Evolutionary conservation across 2,888 invertebrate genomes (phyloP).

Genomic region (Polylopha cassiicola): DNA sequence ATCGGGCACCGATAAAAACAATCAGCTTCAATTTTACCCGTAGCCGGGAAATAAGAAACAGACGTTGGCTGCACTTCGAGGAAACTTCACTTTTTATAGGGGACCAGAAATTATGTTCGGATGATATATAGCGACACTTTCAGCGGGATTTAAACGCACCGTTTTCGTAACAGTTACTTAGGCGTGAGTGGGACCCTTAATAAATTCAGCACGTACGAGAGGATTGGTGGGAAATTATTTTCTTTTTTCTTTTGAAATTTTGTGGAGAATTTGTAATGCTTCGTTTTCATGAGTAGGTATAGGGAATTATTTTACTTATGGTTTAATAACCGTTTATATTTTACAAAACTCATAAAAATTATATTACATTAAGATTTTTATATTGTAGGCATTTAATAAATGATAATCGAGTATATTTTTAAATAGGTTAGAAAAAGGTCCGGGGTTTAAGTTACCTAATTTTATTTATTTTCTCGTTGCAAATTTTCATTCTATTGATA

Average conservation of each 20-base stretch:
- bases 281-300: no score
- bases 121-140: conserved; percentile 70
- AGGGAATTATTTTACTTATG: no score
- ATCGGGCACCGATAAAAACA: conserved; percentile 62
- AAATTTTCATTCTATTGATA: no score
- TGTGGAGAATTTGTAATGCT: no score
- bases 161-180: conserved; percentile 65
- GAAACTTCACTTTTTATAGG: conserved; percentile 66
- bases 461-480: no score
- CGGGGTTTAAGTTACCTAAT: no score
- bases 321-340: no score
- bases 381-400: no score
- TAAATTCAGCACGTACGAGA: conserved; percentile 65
- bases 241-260: conserved; percentile 25
- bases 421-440: no score
- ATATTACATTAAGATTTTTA: no score
- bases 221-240: conserved; percentile 57
- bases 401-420: no score
- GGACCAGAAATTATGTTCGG: conserved; percentile 63
- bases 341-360: no score
- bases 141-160: conserved; percentile 68
- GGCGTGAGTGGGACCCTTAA: conserved; percentile 64
- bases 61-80: conserved; percentile 35
- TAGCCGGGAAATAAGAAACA: conserved; percentile 67
- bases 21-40: conserved; percentile 54